Evolutionary conservation across 1,140 invertebrate species (phyloP), one percentile per base, ranked within the genome.

Genomic region (Macrobrachium rosenbergii): DNA sequence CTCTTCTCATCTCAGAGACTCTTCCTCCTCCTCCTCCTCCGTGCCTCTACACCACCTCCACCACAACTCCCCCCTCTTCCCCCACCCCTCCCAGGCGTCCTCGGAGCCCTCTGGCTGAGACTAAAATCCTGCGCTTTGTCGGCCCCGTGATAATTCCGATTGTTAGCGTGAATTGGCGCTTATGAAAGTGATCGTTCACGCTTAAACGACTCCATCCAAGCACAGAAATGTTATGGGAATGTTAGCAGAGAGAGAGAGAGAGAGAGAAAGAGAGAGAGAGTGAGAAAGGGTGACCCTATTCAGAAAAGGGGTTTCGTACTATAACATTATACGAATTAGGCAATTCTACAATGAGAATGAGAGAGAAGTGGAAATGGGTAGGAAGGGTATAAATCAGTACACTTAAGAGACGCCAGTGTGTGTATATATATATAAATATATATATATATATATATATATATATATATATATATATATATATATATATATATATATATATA

Each of bases 401-500:
- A 5, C 52, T 52, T 12, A 12, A 83, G 72, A 62, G 45, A 63
- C 58, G 60, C 59, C 58, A 64, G 60, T 69, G 60, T 58, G 6
- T 37, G 10, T 58, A 82, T 69, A 58, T 69, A 72, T 21, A 69
- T 52, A 69, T 37, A 77, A n/a, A 63, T 28, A 67, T 60, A 67
- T 43, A 73, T 69, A 82, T 69, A 82, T 37, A 69, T 69, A 76
- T 37, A 76, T 37, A 76, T 37, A 76, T 17, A n/a, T 43, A 76
- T 43, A 14, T 17, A 76, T 17, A 76, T 73, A 73, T 73, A 73
- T 73, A 73, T 73, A 73, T 73, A 58, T 78, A 5, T 52, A 78
- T 78, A 78, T 78, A 78, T 78, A 78, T 78, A 78, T 78, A 58
- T 78, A 78, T 78, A 78, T 78, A 78, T 78, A 37, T 37, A 37